A percentile compares a stretch with the other conserved stretches of the same genome.
Evolutionary conservation across 2,113 vertebrate species (phyloP).

Genomic region (Rattus rattus): DNA sequence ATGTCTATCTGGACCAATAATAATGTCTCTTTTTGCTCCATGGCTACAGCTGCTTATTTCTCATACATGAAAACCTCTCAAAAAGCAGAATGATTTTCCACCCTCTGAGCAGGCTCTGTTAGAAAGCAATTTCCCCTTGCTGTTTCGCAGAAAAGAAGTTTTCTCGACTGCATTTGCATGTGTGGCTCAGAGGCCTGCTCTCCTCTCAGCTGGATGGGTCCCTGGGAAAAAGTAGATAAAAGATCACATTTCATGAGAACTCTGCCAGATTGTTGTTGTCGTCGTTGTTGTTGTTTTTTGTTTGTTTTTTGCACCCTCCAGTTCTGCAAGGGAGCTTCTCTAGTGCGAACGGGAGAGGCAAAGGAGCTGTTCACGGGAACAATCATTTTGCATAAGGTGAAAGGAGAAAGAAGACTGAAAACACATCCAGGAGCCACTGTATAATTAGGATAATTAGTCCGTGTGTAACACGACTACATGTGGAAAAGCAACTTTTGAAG

Average conservation of each 20-base stretch:
- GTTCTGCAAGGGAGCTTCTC: conserved; percentile 62
- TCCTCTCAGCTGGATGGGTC: conserved; percentile 72
- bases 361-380: conserved; percentile 69
- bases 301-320: neutral
- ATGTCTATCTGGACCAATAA: conserved; percentile 35
- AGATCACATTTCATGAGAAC: conserved; percentile 72
- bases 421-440: conserved; percentile 60
- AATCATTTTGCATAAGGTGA: conserved; percentile 72
- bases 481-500: conserved; percentile 77
- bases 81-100: neutral
- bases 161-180: conserved; percentile 72
- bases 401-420: conserved; percentile 73
- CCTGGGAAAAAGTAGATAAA: conserved; percentile 72
- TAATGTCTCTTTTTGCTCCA: neutral
- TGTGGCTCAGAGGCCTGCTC: conserved; percentile 62
- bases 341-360: conserved; percentile 61
- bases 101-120: neutral
- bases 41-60: conserved; percentile 22
- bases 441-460: conserved; percentile 77
- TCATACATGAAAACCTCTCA: neutral
- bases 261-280: conserved; percentile 66
- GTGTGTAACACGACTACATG: conserved; percentile 49
- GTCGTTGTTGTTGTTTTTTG: no score
- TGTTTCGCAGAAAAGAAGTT: conserved; percentile 64
- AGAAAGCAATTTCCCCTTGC: conserved; percentile 39